Base-by-base conservation (phyloP, 2,797 vertebrate species). In the Neostethus bicornis region DNA sequence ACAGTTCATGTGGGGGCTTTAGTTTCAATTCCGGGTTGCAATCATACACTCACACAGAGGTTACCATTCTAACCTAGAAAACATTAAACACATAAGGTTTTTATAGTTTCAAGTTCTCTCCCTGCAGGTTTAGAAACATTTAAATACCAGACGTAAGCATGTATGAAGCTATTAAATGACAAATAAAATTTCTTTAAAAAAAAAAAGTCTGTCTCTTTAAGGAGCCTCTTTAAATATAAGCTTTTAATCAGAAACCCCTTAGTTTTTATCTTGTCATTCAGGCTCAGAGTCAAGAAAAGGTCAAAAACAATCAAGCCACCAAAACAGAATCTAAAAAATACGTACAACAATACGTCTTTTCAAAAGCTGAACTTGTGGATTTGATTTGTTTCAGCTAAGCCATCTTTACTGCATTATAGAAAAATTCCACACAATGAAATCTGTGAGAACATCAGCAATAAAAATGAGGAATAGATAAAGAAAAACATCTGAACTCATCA, bases 91-190 rank as follows among this genome's bases (percentile, higher is more conserved):
- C 46, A 28, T 66, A 79, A 29, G 65, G 71, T 56, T 41, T 35
- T 51, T 32, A 63, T 57, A 61, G 62, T 21, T 54, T 65, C 14
- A 48, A 53, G 17, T 57, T 75, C 59, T 61, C 59, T 69, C 66
- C 62, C 79, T 53, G 61, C 55, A 76, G 72, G 69, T 71, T 51
- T 63, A 63, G 70, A 75, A 66, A 84, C 75, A 80, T 50, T 13
- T 21, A 26, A 56, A 51, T 42, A 75, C 65, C 81, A 73, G 64
- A 60, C 79, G 73, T 73, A 68, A 76, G 64, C 69, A 74, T 80
- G 86, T 77, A 80, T 79, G 66, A 62, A 57, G 66, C 56, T 64
- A 59, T 76, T 62, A 58, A 63, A 61, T 66, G 75, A 83, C 67
- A 63, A 58, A 61, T 51, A 79, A 45, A 50, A 47, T 34, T 34